Evolutionary conservation across 2,797 vertebrate species (phyloP), one percentile per base, ranked within the genome.

Genomic region (Cossypha caffra): DNA sequence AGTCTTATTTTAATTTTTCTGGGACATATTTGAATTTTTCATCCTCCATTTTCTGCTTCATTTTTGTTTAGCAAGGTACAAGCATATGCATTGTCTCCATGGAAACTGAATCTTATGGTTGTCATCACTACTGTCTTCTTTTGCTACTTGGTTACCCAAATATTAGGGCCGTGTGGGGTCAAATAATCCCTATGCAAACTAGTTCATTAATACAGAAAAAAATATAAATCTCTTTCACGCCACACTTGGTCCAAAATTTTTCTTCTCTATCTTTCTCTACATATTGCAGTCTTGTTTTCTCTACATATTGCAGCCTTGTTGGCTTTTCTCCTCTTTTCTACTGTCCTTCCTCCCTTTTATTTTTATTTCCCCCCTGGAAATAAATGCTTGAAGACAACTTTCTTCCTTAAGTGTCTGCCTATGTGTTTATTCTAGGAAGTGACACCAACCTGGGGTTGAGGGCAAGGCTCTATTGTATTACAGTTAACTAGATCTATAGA

Each of bases 151-250:
- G 4, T 64, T 78, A 78, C 3, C 5, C 42, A 81, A 62, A 78
- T 2, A 3, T 2, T 52, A 8, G 4, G 33, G 9, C 15, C 58
- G 1, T 52, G 28, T 38, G 13, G 8, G 4, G 4, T 43, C 68
- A 82, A 85, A 37, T 13, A 45, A 14, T 16, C 11, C 16, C 35
- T 42, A 61, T 14, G 33, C 13, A 86, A 91, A 64, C 2, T 1
- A 50, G 9, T 51, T 74, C 14, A 43, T 38, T 67, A 58, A 45
- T 14, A 38, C 68, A 59, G 6, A 37, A 64, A 31, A 31, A 63
- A 29, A 16, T 6, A 35, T 19, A 77, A 45, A 74, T 63, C 5
- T 21, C 28, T 67, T 86, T 75, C 31, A 75, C 40, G 21, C 5
- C 75, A 48, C 3, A 16, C 16, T 77, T 67, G 7, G 12, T 58